These are phyloP conservation scores for Cephalopholis sonnerati DNA, from an alignment of 2,113 vertebrate species.

Conservation along the genomic window DNA sequence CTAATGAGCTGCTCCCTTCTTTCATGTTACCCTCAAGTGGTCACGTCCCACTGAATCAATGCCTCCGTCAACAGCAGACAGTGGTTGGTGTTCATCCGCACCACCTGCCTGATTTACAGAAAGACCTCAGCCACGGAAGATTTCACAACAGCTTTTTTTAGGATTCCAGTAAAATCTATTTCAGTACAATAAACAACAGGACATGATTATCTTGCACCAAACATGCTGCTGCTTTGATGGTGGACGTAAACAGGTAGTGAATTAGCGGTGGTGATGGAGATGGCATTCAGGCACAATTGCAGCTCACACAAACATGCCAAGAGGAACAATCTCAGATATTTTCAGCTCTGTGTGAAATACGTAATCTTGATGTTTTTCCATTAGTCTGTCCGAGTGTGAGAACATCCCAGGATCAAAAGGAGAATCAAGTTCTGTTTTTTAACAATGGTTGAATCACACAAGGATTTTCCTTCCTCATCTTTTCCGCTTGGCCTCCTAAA, in stretches of 20 bases:
- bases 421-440: conserved; percentile 36
- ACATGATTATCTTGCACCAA: conserved; percentile 52
- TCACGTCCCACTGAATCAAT: conserved; percentile 34
- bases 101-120: not conserved
- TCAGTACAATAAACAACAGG: conserved; percentile 55
- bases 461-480: conserved; percentile 40
- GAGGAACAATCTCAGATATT: conserved; percentile 52
- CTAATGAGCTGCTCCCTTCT: conserved; percentile 26
- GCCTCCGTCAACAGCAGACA: not conserved
- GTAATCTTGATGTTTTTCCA: conserved; percentile 41
- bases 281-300: conserved; percentile 46
- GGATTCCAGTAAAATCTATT: conserved; percentile 55
- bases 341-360: conserved; percentile 42
- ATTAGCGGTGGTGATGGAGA: conserved; percentile 50
- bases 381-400: conserved; percentile 53
- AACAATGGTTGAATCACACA: conserved; percentile 47
- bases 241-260: conserved; percentile 76
- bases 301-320: conserved; percentile 39
- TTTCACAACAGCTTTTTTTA: conserved; percentile 15
- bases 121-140: not conserved
- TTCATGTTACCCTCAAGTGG: not conserved
- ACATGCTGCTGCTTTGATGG: conserved; percentile 36
- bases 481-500: conserved; percentile 22
- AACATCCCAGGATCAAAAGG: conserved; percentile 49
- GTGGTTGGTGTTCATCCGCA: not conserved